Evolutionary conservation across 37 sponge, comb jelly and placozoan genomes (phyloP), one percentile per base, ranked within the genome.

Genomic region (Diacarnus erythraeanus): DNA sequence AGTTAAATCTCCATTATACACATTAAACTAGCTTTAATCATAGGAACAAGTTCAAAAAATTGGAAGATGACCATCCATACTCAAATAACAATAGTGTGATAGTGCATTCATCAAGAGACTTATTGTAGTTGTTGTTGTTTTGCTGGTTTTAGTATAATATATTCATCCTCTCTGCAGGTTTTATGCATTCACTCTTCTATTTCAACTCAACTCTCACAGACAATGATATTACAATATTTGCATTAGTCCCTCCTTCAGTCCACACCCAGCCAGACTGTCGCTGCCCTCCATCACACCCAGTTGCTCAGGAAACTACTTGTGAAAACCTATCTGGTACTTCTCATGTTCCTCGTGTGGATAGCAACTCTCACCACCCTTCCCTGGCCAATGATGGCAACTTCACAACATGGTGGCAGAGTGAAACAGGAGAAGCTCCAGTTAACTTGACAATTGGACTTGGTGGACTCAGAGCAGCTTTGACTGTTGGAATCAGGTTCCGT

Each of bases 321-420:
- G 64, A 47, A 1, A 75, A 72, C 33, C 72, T 68, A 20, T 20
- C 64, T 1, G 79, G 76, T 12, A 22, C 70, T 21, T 21, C 38
- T 37, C 42, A 25, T 12, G 71, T 88, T n/a, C 65, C 69, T 33
- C 67, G 93, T 17, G 67, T 88, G 59, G 88, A 78, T 68, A 6
- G 86, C 0, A 27, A 65, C 3, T 42, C 85, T 12, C 89, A 84
- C 61, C 77, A 77, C 23, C 60, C 74, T 18, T 20, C 77, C n/a
- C 42, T 77, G 2, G 75, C 77, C 25, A 81, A 71, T 31, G 95
- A 94, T 73, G 77, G 69, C 33, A 47, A 76, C 43, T 12, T 27
- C 2, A 36, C 3, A 34, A 85, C 95, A 1, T 91, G 84, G 86
- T 94, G 95, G 95, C 89, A 88, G 74, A 81, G 87, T 17, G 79